Percentiles rank a stretch among this genome's conserved stretches.
Evolutionary conservation across 2,113 vertebrate genomes (phyloP).

Genomic region (Sinocyclocheilus maitianheensis): DNA sequence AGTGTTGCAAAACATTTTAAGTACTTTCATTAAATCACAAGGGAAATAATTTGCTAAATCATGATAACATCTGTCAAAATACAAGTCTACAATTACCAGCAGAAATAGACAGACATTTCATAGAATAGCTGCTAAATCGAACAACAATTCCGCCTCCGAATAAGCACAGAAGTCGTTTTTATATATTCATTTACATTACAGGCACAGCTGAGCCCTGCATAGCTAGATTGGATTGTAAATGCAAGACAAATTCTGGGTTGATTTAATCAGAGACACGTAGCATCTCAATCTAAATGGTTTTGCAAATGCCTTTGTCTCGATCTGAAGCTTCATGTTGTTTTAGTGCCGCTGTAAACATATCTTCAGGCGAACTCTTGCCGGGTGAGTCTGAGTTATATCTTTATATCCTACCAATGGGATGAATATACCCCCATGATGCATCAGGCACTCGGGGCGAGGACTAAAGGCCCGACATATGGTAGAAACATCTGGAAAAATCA

Average conservation of each 20-base stretch:
- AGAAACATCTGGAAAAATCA: slow-evolving; percentile 57
- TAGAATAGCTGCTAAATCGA: not conserved
- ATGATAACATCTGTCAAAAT: not conserved
- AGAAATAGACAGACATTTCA: not conserved
- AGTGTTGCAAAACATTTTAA: not conserved
- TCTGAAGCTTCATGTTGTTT: slow-evolving; percentile 5
- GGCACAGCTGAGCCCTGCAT: not conserved
- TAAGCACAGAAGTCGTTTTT: slow-evolving; percentile 3
- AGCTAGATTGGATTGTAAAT: not conserved
- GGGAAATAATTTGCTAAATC: not conserved
- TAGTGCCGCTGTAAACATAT: slow-evolving; percentile 7
- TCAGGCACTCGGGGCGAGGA: slow-evolving; percentile 23
- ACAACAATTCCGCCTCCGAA: not conserved
- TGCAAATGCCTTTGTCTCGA: not conserved
- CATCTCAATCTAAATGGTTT: slow-evolving; percentile 16
- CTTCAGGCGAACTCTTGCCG: slow-evolving; percentile 13
- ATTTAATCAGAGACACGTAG: slow-evolving; percentile 7
- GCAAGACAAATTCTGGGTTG: not conserved
- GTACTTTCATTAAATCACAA: not conserved
- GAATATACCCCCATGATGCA: slow-evolving; percentile 22
- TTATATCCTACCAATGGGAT: slow-evolving; percentile 5
- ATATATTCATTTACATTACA: slow-evolving; percentile 16
- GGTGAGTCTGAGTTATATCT: slow-evolving; percentile 36
- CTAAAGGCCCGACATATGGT: slow-evolving; percentile 47
- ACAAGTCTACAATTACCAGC: not conserved